Conservation (phyloP, 1,140 invertebrate species). For the Temnothorax nylanderi region DNA sequence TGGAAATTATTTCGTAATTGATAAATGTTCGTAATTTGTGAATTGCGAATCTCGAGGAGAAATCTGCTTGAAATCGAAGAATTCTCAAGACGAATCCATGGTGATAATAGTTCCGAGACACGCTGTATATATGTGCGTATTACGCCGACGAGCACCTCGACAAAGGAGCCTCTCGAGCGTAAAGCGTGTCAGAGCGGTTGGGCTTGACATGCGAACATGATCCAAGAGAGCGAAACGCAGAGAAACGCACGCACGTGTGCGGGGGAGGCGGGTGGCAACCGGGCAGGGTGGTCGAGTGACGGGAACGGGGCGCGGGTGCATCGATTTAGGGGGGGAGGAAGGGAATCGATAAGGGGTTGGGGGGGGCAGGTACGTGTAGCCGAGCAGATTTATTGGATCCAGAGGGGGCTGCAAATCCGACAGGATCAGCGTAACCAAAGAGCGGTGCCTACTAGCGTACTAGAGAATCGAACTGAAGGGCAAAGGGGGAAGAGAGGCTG, state of each 20-base stretch:
- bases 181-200: constrained; percentile 75
- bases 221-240: constrained; percentile 72
- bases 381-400: constrained; percentile 70
- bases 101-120: constrained; percentile 51
- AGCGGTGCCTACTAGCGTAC: constrained; percentile 41
- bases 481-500: constrained; percentile 27
- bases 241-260: constrained; percentile 41
- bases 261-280: constrained; percentile 8
- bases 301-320: constrained; percentile 19
- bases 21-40: background rate
- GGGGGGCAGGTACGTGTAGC: constrained; percentile 47
- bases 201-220: constrained; percentile 75
- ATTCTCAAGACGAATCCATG: constrained; percentile 13
- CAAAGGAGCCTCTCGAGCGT: constrained; percentile 75
- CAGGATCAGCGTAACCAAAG: constrained; percentile 66
- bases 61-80: constrained; percentile 30
- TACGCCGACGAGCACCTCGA: constrained; percentile 66
- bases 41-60: background rate
- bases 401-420: constrained; percentile 64
- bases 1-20: background rate
- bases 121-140: constrained; percentile 46
- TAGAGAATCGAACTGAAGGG: background rate
- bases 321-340: constrained; percentile 42
- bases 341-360: constrained; percentile 34
- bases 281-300: constrained; percentile 40